Evolutionary conservation across 2,113 vertebrate species (phyloP), one percentile per base, ranked within the genome.

Genomic region (Myrmophylax atrothorax): DNA sequence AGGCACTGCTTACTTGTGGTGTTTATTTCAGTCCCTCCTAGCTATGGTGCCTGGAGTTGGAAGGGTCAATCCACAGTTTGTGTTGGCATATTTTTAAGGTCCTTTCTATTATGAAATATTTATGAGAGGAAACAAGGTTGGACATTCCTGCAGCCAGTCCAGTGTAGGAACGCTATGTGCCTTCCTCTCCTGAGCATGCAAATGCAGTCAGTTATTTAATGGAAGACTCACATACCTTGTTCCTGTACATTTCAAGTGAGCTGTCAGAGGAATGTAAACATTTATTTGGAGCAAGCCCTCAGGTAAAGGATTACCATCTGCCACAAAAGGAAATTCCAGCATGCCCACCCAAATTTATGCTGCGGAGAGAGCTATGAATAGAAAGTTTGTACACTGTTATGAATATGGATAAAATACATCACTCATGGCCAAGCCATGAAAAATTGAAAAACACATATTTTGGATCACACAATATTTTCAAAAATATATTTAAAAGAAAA

Each of bases 381-480:
- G 98, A 98, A 98, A 98, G 98, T 98, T 98, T 98, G 97, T 98
- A 97, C 93, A 74, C 96, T 94, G 91, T 97, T 98, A 98, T 98
- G 98, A 98, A 98, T 98, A 98, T 97, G 98, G 97, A 98, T 98
- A 97, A 98, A 98, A 98, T 98, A 97, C 96, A 98, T 98, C 97
- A 97, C 98, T 98, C 95, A 92, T 42, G 76, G 95, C 95, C 10
- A 8, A 91, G 94, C 94, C 96, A 96, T 7, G 63, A 78, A 94
- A 97, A 97, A 95, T 83, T 94, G 95, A 93, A 97, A 98, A 98
- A 97, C 98, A 98, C 97, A 96, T 98, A 98, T 95, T 98, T 98
- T 97, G 97, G 97, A 98, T 97, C 95, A 88, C 95, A 97, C 94
- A 89, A 82, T 97, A 96, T 97, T 98, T 98, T 97, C 87, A 94